Conservation (phyloP, 92 coral and sea anemone genomes). For the Meandrina meandrites region DNA sequence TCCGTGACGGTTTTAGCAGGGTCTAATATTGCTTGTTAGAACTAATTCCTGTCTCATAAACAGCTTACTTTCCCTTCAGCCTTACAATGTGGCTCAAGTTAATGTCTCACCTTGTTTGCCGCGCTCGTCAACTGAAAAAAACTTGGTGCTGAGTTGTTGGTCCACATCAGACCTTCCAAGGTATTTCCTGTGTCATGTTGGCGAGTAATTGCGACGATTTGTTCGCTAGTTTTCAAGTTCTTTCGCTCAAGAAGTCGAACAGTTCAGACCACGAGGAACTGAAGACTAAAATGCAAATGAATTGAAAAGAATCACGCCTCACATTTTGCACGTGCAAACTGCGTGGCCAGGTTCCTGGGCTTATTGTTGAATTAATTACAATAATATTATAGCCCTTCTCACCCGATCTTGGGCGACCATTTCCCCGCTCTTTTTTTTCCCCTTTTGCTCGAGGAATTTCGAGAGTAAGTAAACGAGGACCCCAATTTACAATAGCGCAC, state of each 20-base stretch:
- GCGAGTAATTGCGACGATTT: not conserved
- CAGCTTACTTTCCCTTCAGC: too few species aligned
- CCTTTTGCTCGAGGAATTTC: too few species aligned
- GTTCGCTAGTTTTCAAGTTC: not conserved
- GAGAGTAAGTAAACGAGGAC: too few species aligned
- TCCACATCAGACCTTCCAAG: not conserved
- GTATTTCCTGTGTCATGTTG: not conserved
- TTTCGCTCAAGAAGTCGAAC: not conserved
- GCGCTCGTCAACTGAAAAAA: too few species aligned
- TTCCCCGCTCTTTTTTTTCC: not conserved
- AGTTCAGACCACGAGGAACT: not conserved
- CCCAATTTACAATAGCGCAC: too few species aligned
- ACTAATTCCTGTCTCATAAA: too few species aligned
- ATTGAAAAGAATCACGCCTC: not conserved
- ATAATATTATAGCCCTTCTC: too few species aligned
- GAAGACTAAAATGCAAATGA: not conserved
- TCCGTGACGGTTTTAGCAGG: too few species aligned
- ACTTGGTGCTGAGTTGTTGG: not conserved
- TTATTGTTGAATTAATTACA: not conserved
- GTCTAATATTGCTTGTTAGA: too few species aligned
- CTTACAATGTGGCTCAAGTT: too few species aligned
- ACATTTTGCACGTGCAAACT: not conserved
- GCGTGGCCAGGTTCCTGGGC: not conserved
- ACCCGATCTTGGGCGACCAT: too few species aligned
- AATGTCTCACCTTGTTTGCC: too few species aligned